Base-by-base conservation (phyloP, 1,140 invertebrate genomes). In the Belonocnema kinseyi region DNA sequence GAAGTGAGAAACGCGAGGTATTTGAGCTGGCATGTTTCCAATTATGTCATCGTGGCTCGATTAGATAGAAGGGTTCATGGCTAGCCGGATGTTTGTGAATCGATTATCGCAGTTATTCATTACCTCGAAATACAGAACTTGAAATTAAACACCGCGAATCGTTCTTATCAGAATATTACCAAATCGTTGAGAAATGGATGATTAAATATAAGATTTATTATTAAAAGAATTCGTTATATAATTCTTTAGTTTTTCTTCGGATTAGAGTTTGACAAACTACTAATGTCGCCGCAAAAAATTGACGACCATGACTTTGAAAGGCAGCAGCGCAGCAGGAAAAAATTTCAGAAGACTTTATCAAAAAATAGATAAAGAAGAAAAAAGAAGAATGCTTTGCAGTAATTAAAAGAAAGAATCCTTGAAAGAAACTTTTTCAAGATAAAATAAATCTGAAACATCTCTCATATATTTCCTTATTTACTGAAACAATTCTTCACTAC, bases 21-120 rank as follows among this genome's bases (percentile, higher is more conserved):
- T 66, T 66, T 33, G 16, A 40, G 14, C 61, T 66, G 61, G 61
- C 61, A 33, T 66, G 61, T 66, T 66, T 66, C 61, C 61, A 66
- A 66, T 66, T 66, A 66, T 66, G 61, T 66, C 61, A 66, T 66
- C 26, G 14, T 66, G 61, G 61, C 61, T 66, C 61, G 61, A 66
- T 66, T 40, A 66, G 61, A 46, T 66, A 33, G 33, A 40, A 26
- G 61, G 61, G 61, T 66, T 66, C 61, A 66, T 66, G 61, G 61
- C 26, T 66, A 66, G 61, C 61, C 61, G 61, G 33, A 66, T 66
- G 61, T 66, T 66, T 66, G 61, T 26, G 13, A 66, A 66, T 66
- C 58, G 58, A 66, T 66, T 66, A 66, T 66, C 58, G 26, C 58
- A 21, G 58, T 66, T 66, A 66, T 66, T 26, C 58, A 33, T 66